Base-by-base conservation (phyloP, 2,797 vertebrate genomes). In the Silurus aristotelis region DNA sequence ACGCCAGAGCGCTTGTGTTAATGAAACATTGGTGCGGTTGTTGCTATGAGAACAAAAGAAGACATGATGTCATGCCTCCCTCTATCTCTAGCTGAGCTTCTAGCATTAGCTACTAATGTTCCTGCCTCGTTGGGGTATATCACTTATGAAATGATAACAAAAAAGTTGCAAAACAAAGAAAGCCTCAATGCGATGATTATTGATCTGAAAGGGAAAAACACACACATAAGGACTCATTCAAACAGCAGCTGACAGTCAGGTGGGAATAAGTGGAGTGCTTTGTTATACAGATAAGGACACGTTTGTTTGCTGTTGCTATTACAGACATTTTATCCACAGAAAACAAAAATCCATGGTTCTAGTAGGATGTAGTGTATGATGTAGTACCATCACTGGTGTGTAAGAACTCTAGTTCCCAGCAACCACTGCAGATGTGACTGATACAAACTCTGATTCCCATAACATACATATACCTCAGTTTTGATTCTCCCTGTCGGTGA, bases 21-120 rank as follows among this genome's bases (percentile, higher is more conserved):
- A 88, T 87, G 85, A 88, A 89, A 89, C 91, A 89, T 88, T 87
- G 89, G 83, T 81, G 78, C 66, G 85, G 85, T 90, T 91, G 91
- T 91, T 88, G 86, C 88, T 84, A 90, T 88, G 86, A 83, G 87
- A 89, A 89, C 90, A 90, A 87, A 88, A 89, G 87, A 31, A 78
- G 84, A 72, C 52, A 79, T 92, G 90, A 92, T 84, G 89, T 90
- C 89, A 90, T 86, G 82, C 19, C 71, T 67, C 60, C 27, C 87
- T 71, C 80, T 13, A 58, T 84, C 43, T 79, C 84, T 76, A 80
- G 85, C 78, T 84, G 78, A 85, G 75, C 55, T 71, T 43, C 19
- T n/a, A 71, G 67, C 22, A 60, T 25, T 71, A 70, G 67, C 27
- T 43, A 20, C n/a, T 25, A 52, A 52, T 2, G 3, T 19, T 5